phyloP scores from a whole-genome alignment of 2,888 invertebrate species.

The Cylindroiulus punctatus region DNA sequence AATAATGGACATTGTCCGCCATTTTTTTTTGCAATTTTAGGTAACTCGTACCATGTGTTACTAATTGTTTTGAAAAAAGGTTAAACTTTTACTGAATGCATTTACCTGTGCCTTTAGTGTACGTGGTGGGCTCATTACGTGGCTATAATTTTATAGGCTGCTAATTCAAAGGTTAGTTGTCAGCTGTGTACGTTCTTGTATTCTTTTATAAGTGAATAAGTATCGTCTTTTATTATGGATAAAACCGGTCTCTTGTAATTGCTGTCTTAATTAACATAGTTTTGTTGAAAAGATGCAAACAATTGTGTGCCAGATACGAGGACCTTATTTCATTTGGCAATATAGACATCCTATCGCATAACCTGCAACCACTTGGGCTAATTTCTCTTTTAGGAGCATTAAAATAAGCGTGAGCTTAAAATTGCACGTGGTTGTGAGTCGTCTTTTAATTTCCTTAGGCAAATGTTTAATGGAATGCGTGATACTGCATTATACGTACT shows the following conservation, averaged over 20 bases:
- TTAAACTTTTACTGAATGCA: not conserved
- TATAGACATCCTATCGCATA: not conserved
- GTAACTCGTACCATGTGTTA: constrained; percentile 2
- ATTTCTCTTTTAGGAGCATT: not conserved
- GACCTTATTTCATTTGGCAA: constrained; percentile 10
- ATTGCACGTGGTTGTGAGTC: constrained; percentile 3
- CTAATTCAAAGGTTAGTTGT: constrained; percentile 3
- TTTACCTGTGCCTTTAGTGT: not conserved
- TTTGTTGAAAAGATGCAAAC: constrained; percentile 51
- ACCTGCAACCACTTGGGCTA: not conserved
- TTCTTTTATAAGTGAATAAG: constrained; percentile 30
- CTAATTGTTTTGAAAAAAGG: not conserved
- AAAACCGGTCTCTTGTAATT: constrained; percentile 48
- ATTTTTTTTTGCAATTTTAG: not conserved
- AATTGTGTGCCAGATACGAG: constrained; percentile 46
- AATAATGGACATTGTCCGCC: not conserved
- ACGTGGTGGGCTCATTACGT: not conserved
- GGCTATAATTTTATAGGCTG: not conserved
- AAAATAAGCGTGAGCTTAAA: constrained; percentile 11
- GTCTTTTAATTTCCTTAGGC: not conserved
- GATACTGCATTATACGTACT: not conserved
- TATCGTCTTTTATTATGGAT: not conserved
- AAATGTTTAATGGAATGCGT: not conserved
- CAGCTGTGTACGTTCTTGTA: constrained; percentile 11
- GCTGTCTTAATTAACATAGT: constrained; percentile 49